Conservation (phyloP, 2,888 invertebrate species). For the Ptycholaimellus sp. region DNA sequence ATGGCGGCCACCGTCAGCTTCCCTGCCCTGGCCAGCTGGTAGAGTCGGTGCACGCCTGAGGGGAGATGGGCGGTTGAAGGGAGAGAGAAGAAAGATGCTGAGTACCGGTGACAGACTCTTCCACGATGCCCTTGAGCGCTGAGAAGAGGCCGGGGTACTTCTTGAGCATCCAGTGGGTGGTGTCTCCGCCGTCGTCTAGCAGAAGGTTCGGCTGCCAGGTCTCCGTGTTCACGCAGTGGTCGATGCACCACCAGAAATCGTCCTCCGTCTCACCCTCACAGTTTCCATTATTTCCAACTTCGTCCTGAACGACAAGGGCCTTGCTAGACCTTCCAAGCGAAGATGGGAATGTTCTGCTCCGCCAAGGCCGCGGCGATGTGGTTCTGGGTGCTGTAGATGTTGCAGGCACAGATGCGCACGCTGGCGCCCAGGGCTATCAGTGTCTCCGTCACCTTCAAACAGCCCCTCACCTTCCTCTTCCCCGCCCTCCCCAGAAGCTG, state of each 20-base stretch:
- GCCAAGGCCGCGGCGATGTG: conserved; percentile 87
- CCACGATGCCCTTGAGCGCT: conserved; percentile 39
- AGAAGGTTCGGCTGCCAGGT: conserved; percentile 93
- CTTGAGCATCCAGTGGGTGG: conserved; percentile 80
- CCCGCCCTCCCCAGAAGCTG: no score
- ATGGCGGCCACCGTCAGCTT: conserved; percentile 83
- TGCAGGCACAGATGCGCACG: conserved; percentile 86
- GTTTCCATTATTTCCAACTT: no score
- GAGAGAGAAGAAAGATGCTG: no score
- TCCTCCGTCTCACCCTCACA: conserved; percentile 88
- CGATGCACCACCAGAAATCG: conserved; percentile 98
- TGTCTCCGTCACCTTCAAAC: conserved; percentile 71
- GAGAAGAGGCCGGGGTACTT: conserved; percentile 79
- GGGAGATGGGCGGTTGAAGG: no score
- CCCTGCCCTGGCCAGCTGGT: conserved; percentile 61
- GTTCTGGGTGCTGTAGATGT: conserved; percentile 94
- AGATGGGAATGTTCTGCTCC: conserved; percentile 58
- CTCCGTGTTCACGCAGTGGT: conserved; percentile 67
- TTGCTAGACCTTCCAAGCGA: no score
- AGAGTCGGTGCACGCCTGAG: conserved; percentile 89
- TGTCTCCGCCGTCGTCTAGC: conserved; percentile 84
- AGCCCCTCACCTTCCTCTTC: no score
- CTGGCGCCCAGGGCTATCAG: conserved; percentile 56
- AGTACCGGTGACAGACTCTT: conserved; percentile 1
- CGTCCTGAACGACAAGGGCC: no score